Conservation (phyloP, 92 coral and sea anemone genomes). For the Chrysogorgia sp. region DNA sequence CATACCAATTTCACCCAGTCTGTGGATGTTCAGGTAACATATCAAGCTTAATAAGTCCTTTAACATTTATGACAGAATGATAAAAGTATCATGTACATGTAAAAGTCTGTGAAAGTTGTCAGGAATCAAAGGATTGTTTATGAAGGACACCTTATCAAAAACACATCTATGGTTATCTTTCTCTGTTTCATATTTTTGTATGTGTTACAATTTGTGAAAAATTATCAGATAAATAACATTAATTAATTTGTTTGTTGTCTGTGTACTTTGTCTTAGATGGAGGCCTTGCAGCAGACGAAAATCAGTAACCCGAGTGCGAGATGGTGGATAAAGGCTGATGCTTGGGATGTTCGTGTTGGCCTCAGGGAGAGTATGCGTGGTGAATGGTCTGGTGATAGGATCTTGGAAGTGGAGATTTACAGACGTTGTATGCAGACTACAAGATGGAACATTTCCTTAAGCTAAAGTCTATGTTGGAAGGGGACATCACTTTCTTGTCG, state of each 20-base stretch:
- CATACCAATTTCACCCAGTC: conserved; percentile 42
- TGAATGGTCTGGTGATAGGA: conserved; percentile 75
- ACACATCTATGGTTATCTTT: no score
- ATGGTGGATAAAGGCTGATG: conserved; percentile 90
- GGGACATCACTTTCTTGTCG: conserved; percentile 49
- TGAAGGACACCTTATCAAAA: no score
- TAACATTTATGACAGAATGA: no score
- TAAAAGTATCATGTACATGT: no score
- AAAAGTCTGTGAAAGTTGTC: no score
- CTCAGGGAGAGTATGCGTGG: conserved; percentile 66
- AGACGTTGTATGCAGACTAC: conserved; percentile 37
- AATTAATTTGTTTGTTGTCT: no score
- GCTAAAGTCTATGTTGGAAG: conserved; percentile 25
- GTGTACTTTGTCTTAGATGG: conserved; percentile 42
- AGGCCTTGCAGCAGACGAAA: conserved; percentile 50
- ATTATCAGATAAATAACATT: no score
- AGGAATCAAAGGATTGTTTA: no score
- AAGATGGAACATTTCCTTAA: conserved; percentile 22
- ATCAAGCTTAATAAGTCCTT: background rate
- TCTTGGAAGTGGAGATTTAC: conserved; percentile 52
- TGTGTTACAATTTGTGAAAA: no score
- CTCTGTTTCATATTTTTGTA: no score
- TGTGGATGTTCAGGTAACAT: conserved; percentile 51
- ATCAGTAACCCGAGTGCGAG: conserved; percentile 55
- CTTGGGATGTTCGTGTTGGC: conserved; percentile 67